Evolutionary conservation across 2,113 vertebrate species (phyloP).

Genomic region (Sclerurus mexicanus): DNA sequence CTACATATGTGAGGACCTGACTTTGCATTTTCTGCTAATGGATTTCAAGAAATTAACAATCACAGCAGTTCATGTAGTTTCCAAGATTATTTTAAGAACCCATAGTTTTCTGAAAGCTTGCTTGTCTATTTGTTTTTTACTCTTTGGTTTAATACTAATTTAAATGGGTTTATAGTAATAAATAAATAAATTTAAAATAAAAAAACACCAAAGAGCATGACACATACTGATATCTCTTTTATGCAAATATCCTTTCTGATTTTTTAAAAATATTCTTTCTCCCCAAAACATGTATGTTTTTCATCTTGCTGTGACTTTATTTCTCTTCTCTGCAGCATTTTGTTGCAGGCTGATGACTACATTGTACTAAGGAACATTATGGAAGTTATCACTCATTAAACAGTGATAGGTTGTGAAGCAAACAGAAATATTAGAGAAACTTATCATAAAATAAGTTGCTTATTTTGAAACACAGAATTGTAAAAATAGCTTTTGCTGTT

Average conservation of each 20-base stretch:
- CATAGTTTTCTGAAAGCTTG: not conserved
- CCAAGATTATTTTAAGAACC: not conserved
- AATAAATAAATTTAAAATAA: not conserved
- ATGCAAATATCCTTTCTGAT: not conserved
- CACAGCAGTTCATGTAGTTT: not conserved
- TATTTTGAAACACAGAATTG: slow-evolving; percentile 18
- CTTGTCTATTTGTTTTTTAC: not conserved
- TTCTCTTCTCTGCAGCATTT: slow-evolving; percentile 13
- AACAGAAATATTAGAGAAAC: slow-evolving; percentile 64
- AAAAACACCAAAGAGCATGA: not conserved
- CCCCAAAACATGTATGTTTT: not conserved
- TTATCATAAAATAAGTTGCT: slow-evolving; percentile 20
- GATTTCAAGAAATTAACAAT: not conserved
- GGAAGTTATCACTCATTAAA: slow-evolving; percentile 42
- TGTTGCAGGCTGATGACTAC: not conserved
- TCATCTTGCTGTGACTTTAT: not conserved
- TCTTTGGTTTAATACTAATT: not conserved
- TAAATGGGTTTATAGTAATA: not conserved
- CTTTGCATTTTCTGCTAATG: not conserved
- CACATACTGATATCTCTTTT: not conserved
- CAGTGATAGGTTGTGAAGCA: slow-evolving; percentile 41
- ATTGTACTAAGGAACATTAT: slow-evolving; percentile 11
- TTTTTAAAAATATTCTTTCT: not conserved
- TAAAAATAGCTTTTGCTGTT: not conserved
- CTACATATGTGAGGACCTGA: not conserved